Evolutionary conservation across 2,113 vertebrate genomes (phyloP), one percentile per base, ranked within the genome.

Genomic region (Miniopterus natalensis): DNA sequence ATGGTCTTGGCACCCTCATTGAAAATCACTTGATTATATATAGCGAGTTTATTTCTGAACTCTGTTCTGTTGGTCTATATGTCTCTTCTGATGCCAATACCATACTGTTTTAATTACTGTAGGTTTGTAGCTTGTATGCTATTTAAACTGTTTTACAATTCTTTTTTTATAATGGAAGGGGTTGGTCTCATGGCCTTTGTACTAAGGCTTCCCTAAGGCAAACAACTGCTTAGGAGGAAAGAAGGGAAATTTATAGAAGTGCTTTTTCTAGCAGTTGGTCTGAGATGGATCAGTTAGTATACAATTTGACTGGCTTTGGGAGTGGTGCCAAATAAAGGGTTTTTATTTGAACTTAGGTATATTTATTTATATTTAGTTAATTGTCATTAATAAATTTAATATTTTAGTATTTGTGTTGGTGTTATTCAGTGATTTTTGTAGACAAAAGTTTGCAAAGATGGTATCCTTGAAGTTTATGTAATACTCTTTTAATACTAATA

Each of bases 331-430:
- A 70, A 47, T 59, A 59, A 90, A 68, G 25, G 17, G 63, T 49
- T 96, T 88, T 91, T 70, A 3, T 25, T 65, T 23, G 14, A 49
- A 78, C 20, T 80, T 90, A 47, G 45, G 47, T 47, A 15, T 59
- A 70, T 29, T 66, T 85, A 51, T 75, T 83, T 87, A 12, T 75
- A 81, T 87, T 59, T 87, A 61, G 17, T 84, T 88, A 84, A 92
- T 47, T 70, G 5, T 29, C 36, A 77, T 74, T 84, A 84, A 36
- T 81, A 29, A 18, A 42, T 47, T 88, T 70, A 71, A 23, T 73
- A 49, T 57, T 70, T 94, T 13, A 23, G 4, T 31, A 27, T 73
- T 84, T 59, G 20, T 84, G 17, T 73, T 55, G 12, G 2, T 89
- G 40, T 61, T 96, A 81, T 79, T 86, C 45, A 63, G 29, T 92